phyloP scores from a whole-genome alignment of 2,797 vertebrate genomes.

The Telmatherina bonti region DNA sequence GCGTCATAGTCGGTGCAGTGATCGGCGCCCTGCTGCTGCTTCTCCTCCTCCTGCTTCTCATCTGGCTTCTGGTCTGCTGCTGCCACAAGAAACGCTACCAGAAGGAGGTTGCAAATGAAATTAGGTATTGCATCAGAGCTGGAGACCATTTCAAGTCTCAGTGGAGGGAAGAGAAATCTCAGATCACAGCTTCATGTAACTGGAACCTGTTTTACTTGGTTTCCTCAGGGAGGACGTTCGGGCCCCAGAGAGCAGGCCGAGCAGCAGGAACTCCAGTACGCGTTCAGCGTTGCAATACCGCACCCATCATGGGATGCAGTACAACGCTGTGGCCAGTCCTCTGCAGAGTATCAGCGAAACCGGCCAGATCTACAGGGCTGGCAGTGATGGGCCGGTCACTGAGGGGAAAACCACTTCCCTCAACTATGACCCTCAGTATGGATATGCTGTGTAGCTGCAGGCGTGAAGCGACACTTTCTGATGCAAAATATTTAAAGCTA shows the following conservation, averaged over 20 bases:
- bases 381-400: constrained; percentile 5
- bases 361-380: background rate
- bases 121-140: constrained; percentile 78
- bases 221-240: constrained; percentile 79
- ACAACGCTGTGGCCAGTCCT: constrained; percentile 64
- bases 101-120: constrained; percentile 86
- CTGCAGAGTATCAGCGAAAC: constrained; percentile 49
- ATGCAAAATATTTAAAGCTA: constrained; percentile 1
- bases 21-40: constrained; percentile 88
- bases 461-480: background rate
- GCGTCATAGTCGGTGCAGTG: constrained; percentile 89
- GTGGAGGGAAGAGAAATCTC: background rate
- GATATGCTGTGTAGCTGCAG: constrained; percentile 78
- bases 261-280: constrained; percentile 81
- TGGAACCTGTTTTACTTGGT: constrained; percentile 1
- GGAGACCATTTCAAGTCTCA: background rate
- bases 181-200: background rate
- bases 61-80: constrained; percentile 89
- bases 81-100: constrained; percentile 86
- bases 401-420: constrained; percentile 14
- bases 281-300: constrained; percentile 85
- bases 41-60: constrained; percentile 87
- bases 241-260: constrained; percentile 80
- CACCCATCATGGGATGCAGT: constrained; percentile 77
- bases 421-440: constrained; percentile 77